Base-by-base conservation (phyloP, 2,888 invertebrate species). In the Ischnus inquisitorius region DNA sequence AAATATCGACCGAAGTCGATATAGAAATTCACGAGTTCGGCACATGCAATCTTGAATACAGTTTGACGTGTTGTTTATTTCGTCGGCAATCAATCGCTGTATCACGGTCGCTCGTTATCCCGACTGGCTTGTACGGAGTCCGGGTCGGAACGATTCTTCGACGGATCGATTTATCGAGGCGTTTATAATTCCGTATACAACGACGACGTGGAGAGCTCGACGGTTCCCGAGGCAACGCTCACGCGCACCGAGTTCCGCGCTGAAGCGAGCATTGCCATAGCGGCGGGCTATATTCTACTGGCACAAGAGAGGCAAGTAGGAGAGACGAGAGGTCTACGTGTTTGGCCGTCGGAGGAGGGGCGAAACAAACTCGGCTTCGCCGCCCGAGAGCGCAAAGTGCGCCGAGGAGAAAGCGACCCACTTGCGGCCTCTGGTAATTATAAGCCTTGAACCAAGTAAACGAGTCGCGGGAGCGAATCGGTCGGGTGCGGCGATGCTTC, bases 401-500 rank as follows among this genome's bases (percentile, higher is more conserved):
- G 82, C 80, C 65, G 90, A 92, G 91, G 92, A 92, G 92, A 92
- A 92, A 92, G 92, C 92, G 92, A 92, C 92, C 92, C 92, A 92
- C 92, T 92, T 90, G 89, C 90, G 88, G 90, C 22, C 80, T 87
- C 90, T 89, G 90, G 92, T 92, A 92, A 92, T 92, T 92, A 92
- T 91, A 92, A 92, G 92, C 92, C 92, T 92, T 92, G 91, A 91
- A 91, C 90, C 91, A 88, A 90, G 90, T 89, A 88, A 91, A 90
- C 91, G 91, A 91, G 88, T 89, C 88, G 89, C 87, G 85, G 88
- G 85, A 88, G 87, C 87, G 86, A 83, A 78, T 65, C 85, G 83
- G 84, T 79, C 57, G 67, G 57, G 76, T 25, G 54, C 43, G 34
- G 6, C 6, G 34, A 34, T 34, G 3, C 54, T 57, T 6, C 14